These are phyloP conservation scores for Oreochromis mossambicus DNA, from an alignment of 2,797 vertebrate species.

Conservation along the genomic window DNA sequence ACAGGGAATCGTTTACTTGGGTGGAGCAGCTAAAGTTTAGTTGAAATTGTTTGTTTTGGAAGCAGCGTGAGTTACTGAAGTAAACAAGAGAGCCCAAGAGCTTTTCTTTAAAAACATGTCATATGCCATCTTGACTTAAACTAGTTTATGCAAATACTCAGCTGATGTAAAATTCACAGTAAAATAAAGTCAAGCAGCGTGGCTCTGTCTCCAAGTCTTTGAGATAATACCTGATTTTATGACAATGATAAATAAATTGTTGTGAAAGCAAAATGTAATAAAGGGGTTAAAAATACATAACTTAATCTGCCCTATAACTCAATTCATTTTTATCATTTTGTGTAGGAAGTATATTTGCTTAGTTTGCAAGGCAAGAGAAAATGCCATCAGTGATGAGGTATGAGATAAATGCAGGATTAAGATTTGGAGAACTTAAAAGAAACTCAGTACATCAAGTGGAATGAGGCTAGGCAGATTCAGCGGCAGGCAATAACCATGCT, in stretches of 20 bases:
- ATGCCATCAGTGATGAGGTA: neutral
- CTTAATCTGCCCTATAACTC: neutral
- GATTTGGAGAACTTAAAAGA: conserved; percentile 9
- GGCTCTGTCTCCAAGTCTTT: neutral
- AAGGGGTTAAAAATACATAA: neutral
- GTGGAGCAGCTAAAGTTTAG: conserved; percentile 20
- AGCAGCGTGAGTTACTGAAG: neutral
- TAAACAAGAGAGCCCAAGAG: conserved; percentile 7
- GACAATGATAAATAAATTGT: neutral
- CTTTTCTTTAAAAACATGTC: neutral
- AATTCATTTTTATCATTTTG: neutral
- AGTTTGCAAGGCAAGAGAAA: neutral
- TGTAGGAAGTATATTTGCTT: neutral
- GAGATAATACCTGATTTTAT: neutral
- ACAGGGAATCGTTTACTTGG: conserved; percentile 64
- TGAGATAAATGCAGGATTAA: neutral
- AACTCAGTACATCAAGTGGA: conserved; percentile 38
- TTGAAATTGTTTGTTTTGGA: conserved; percentile 43
- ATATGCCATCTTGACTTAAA: neutral
- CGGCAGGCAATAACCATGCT: conserved; percentile 46
- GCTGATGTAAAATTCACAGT: neutral
- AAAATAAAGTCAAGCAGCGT: neutral
- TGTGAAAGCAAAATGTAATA: neutral
- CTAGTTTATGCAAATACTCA: neutral
- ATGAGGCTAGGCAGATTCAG: conserved; percentile 36